Evolutionary conservation across 92 coral and sea anemone species (phyloP).

Genomic region (Porites lobata): DNA sequence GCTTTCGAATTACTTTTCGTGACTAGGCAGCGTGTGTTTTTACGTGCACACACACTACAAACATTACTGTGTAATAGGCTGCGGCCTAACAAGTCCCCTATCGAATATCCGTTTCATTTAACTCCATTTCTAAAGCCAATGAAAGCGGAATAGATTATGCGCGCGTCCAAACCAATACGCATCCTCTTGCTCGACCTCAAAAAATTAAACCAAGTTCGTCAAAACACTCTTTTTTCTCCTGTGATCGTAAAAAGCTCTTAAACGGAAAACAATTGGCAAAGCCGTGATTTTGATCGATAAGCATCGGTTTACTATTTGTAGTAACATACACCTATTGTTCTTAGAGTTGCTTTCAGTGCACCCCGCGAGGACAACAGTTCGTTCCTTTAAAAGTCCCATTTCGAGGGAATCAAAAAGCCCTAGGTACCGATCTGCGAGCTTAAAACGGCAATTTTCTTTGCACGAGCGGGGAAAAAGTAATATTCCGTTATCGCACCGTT

Average conservation of each 20-base stretch:
- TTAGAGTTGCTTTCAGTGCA: conserved; percentile 68
- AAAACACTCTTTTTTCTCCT: conserved; percentile 17
- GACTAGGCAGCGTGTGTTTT: conserved; percentile 73
- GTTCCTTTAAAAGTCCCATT: conserved; percentile 39
- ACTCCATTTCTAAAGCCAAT: conserved; percentile 71
- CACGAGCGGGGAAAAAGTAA: conserved; percentile 19
- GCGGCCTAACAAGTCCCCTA: conserved; percentile 74
- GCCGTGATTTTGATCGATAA: conserved; percentile 87
- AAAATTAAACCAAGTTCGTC: conserved; percentile 26
- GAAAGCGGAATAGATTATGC: conserved; percentile 63
- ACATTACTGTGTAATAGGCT: conserved; percentile 85
- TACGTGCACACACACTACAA: conserved; percentile 80
- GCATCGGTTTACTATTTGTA: conserved; percentile 83
- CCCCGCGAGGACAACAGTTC: conserved; percentile 50
- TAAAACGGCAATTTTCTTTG: not conserved
- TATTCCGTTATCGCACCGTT: conserved; percentile 51
- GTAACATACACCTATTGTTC: conserved; percentile 92
- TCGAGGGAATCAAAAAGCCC: conserved; percentile 48
- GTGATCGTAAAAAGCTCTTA: conserved; percentile 44
- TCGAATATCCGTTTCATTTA: conserved; percentile 76
- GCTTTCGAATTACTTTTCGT: conserved; percentile 80
- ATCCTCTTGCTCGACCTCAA: conserved; percentile 1
- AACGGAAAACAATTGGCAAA: conserved; percentile 44
- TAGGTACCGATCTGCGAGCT: not conserved
- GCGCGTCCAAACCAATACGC: not conserved